These are phyloP conservation scores for Palythoa heliodiscus DNA, from an alignment of 92 coral and sea anemone genomes.

Conservation along the genomic window DNA sequence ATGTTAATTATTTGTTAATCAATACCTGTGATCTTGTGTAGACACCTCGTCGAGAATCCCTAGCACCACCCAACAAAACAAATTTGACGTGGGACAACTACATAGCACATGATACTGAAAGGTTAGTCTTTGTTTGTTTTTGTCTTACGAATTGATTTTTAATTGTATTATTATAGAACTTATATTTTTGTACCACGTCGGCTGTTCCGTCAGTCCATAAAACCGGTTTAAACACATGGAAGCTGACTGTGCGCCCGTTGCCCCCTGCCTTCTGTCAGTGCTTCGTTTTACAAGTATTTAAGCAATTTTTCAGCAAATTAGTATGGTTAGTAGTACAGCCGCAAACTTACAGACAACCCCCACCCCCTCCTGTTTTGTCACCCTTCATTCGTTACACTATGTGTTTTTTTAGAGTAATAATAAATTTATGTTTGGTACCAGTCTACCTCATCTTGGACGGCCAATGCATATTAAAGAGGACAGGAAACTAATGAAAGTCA, in stretches of 20 bases:
- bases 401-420: neutral
- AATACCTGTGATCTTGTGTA: neutral
- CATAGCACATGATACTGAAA: conserved; percentile 69
- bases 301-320: neutral
- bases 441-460: conserved; percentile 88
- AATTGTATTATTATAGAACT: neutral
- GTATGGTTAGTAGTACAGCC: neutral
- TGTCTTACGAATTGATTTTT: neutral
- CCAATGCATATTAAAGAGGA: conserved; percentile 85
- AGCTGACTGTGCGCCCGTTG: too few relatives aligned
- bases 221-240: too few relatives aligned
- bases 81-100: conserved; percentile 87
- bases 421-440: conserved; percentile 31
- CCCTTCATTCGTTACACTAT: neutral
- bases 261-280: too few relatives aligned
- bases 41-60: conserved; percentile 67
- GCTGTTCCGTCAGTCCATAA: too few relatives aligned
- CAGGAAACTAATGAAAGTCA: conserved; percentile 82
- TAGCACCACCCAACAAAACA: conserved; percentile 70
- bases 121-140: conserved; percentile 45
- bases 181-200: neutral
- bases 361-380: neutral
- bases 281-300: neutral
- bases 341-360: neutral
- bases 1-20: neutral